Conservation (phyloP, 2,797 vertebrate genomes). For the Tapirus indicus region DNA sequence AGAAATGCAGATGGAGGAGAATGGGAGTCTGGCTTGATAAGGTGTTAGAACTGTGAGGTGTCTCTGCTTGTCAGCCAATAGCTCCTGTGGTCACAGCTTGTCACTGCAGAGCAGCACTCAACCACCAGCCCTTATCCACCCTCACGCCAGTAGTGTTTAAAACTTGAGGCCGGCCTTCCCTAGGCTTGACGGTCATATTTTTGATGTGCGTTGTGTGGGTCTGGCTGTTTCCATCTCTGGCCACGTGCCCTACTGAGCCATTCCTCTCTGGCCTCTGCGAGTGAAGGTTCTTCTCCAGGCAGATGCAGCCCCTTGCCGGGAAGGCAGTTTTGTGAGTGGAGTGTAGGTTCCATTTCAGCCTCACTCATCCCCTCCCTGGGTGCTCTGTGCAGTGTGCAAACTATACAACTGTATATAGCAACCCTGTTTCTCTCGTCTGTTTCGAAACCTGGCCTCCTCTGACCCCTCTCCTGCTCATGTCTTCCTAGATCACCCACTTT, state of each 20-base stretch:
- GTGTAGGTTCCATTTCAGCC: neutral
- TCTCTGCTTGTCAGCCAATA: neutral
- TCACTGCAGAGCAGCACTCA: neutral
- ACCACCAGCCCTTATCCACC: neutral
- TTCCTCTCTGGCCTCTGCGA: neutral
- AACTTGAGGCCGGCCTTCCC: neutral
- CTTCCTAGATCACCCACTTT: neutral
- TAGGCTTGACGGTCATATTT: neutral
- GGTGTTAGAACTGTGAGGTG: neutral
- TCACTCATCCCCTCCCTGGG: neutral
- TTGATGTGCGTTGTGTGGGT: neutral
- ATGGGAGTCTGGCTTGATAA: neutral
- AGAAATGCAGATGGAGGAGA: neutral
- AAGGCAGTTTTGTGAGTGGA: neutral
- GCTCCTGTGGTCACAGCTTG: neutral
- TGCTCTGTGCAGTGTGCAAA: neutral
- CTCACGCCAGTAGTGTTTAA: neutral
- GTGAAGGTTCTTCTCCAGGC: neutral
- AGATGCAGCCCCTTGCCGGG: neutral
- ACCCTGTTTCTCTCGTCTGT: neutral
- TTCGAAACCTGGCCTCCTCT: neutral
- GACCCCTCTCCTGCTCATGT: neutral
- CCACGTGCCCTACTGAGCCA: neutral
- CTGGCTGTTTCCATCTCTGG: slow-evolving; percentile 3
- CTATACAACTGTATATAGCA: neutral